Evolutionary conservation across 30 jellyfish, hydroid and myxozoan genomes (phyloP).

Genomic region (Cassiopea andromeda): DNA sequence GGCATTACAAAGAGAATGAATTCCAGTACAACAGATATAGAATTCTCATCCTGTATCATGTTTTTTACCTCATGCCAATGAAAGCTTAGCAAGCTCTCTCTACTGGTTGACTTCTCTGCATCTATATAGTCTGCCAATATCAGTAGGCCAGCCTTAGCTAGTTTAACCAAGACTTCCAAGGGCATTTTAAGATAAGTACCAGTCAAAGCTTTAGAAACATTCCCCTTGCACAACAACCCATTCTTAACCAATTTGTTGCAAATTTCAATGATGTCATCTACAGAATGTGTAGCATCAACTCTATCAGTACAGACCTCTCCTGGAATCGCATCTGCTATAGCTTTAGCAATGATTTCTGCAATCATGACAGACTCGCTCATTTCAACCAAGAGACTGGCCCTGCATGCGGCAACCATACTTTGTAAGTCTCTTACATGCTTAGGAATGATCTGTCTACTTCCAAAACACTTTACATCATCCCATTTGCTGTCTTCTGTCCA

Average conservation of each 20-base stretch:
- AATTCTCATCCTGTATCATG: neutral
- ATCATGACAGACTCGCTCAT: conserved; percentile 12
- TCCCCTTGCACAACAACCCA: neutral
- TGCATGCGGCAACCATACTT: neutral
- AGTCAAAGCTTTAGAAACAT: conserved; percentile 4
- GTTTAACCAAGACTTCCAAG: neutral
- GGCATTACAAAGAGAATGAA: neutral
- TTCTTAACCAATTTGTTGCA: neutral
- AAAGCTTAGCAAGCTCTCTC: neutral
- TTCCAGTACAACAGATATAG: neutral
- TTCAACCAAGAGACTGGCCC: conserved; percentile 3
- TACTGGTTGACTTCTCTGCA: neutral
- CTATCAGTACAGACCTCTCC: too few species aligned
- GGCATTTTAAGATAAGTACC: neutral
- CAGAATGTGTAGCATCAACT: neutral
- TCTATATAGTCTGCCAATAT: conserved; percentile 7
- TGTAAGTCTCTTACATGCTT: neutral
- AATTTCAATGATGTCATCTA: conserved; percentile 18
- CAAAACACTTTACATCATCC: neutral
- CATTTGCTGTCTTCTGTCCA: conserved; percentile 1
- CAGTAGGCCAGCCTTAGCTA: conserved; percentile 13
- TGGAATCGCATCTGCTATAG: neutral
- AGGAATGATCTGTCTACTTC: neutral
- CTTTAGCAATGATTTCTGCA: conserved; percentile 36
- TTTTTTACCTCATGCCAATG: conserved; percentile 3